Percentiles rank a stretch among this genome's conserved stretches.
Evolutionary conservation across 2,888 invertebrate species (phyloP).

Genomic region (Ctena decussata): DNA sequence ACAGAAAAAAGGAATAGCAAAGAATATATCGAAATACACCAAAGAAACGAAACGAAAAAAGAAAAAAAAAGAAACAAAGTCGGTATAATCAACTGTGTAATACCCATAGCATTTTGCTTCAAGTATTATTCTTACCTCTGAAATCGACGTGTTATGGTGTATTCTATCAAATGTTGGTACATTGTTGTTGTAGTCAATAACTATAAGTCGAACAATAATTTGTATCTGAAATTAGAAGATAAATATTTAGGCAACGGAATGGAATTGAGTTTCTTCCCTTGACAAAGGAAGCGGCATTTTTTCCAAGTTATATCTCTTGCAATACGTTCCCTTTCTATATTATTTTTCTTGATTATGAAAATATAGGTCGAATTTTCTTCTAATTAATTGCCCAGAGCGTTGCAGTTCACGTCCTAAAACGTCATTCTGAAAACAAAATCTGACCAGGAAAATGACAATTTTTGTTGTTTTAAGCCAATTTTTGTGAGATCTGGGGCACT

Average conservation of each 20-base stretch:
- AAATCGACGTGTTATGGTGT: constrained; percentile 43
- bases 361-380: background rate
- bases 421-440: too few species aligned
- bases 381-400: background rate
- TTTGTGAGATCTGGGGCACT: too few species aligned
- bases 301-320: background rate
- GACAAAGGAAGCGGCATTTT: background rate
- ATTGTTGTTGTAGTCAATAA: constrained; percentile 69
- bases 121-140: constrained; percentile 65
- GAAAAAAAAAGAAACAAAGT: too few species aligned
- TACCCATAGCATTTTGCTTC: too few species aligned
- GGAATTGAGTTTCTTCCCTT: background rate
- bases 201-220: constrained; percentile 51
- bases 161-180: constrained; percentile 53
- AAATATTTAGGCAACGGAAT: background rate
- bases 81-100: too few species aligned
- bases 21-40: too few species aligned
- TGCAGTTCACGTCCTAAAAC: too few species aligned
- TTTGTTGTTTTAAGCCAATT: too few species aligned
- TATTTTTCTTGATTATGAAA: background rate
- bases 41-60: too few species aligned
- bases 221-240: constrained; percentile 42
- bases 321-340: background rate
- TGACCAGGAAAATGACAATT: too few species aligned
- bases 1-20: too few species aligned